Conservation (phyloP, 2,113 vertebrate genomes). For the Piprites chloris region DNA sequence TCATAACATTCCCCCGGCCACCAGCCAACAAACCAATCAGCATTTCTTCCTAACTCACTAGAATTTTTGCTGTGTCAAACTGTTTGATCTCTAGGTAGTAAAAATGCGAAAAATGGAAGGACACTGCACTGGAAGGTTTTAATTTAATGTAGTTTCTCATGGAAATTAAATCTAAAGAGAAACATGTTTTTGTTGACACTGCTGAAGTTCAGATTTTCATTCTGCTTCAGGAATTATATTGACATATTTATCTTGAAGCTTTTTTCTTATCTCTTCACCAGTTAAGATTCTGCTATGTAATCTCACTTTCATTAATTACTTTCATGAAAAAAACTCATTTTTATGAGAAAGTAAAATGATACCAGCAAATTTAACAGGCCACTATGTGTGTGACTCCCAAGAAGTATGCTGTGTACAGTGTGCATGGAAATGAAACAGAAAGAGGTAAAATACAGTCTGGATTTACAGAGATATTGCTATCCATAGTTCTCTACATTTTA, state of each 20-base stretch:
- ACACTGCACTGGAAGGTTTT: slow-evolving; percentile 74
- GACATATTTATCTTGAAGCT: not conserved
- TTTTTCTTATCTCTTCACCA: slow-evolving; percentile 25
- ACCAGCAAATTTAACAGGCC: not conserved
- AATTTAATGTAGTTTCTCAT: slow-evolving; percentile 76
- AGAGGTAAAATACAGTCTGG: not conserved
- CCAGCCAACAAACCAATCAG: slow-evolving; percentile 84
- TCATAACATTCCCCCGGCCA: slow-evolving; percentile 88
- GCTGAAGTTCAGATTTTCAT: slow-evolving; percentile 50
- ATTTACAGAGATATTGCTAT: not conserved
- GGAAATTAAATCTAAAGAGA: slow-evolving; percentile 76
- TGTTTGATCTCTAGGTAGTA: slow-evolving; percentile 86
- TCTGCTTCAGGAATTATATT: not conserved
- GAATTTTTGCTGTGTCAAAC: slow-evolving; percentile 86
- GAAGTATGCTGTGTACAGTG: not conserved
- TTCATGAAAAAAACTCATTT: not conserved
- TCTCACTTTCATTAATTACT: not conserved
- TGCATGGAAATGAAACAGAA: not conserved
- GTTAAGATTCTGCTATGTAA: not conserved
- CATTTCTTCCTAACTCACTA: slow-evolving; percentile 76
- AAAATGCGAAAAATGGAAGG: slow-evolving; percentile 76
- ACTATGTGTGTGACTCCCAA: not conserved
- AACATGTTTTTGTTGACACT: slow-evolving; percentile 72
- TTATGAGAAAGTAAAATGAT: not conserved
- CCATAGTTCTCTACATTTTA: not conserved